These are phyloP conservation scores for Lepidothrix coronata DNA, from an alignment of 2,113 vertebrate genomes.

Conservation along the genomic window DNA sequence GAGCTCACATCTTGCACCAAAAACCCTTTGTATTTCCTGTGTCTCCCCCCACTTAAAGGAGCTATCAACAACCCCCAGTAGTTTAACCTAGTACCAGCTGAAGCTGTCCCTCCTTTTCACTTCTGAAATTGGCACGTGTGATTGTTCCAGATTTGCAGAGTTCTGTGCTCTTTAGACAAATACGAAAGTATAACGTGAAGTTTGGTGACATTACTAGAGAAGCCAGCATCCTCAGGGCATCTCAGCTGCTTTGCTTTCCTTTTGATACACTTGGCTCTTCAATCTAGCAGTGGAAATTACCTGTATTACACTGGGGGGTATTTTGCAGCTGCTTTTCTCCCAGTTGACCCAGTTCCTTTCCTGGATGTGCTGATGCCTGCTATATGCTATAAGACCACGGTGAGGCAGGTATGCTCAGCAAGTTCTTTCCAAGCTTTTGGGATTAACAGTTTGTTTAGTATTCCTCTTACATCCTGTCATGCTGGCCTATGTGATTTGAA, in stretches of 20 bases:
- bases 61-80: not conserved
- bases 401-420: conserved; percentile 22
- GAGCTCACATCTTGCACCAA: not conserved
- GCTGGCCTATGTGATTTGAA: not conserved
- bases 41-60: not conserved
- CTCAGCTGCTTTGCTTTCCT: not conserved
- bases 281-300: not conserved
- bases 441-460: conserved; percentile 60
- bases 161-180: not conserved
- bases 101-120: not conserved
- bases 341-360: conserved; percentile 2
- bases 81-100: not conserved
- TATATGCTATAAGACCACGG: conserved; percentile 6
- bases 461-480: not conserved
- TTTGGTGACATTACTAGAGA: not conserved
- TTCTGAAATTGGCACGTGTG: not conserved
- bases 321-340: not conserved
- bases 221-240: not conserved
- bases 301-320: rapidly evolving
- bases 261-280: not conserved
- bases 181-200: not conserved
- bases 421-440: not conserved
- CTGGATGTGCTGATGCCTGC: not conserved
- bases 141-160: not conserved
- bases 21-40: not conserved